Conservation (phyloP, 2,888 invertebrate genomes). For the Acrobasis consociella region DNA sequence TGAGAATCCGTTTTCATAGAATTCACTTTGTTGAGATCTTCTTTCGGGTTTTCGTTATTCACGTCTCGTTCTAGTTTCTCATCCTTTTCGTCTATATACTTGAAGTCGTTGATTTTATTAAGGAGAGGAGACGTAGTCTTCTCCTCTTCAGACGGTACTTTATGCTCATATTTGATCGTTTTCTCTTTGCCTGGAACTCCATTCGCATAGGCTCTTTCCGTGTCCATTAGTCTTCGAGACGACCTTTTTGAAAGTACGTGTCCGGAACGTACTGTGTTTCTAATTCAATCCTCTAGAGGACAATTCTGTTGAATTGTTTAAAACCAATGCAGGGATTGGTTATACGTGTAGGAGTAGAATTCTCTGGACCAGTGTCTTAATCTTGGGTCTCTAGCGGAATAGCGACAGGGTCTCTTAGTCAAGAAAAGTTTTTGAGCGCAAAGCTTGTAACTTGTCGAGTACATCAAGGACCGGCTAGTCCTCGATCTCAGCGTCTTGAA, state of each 20-base stretch:
- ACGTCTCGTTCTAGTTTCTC: slow-evolving; percentile 45
- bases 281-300: slow-evolving; percentile 56
- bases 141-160: slow-evolving; percentile 77
- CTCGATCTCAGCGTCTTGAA: slow-evolving; percentile 74
- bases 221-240: slow-evolving; percentile 70
- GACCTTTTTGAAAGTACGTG: slow-evolving; percentile 55
- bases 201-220: slow-evolving; percentile 69
- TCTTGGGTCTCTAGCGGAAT: slow-evolving; percentile 83
- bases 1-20: slow-evolving; percentile 62
- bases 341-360: slow-evolving; percentile 67
- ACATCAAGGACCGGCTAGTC: slow-evolving; percentile 82
- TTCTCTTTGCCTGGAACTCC: slow-evolving; percentile 76
- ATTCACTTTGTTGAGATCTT: slow-evolving; percentile 68
- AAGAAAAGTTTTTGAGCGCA: slow-evolving; percentile 75
- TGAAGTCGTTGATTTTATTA: slow-evolving; percentile 57
- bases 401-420: slow-evolving; percentile 75
- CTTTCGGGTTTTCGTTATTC: slow-evolving; percentile 52
- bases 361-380: slow-evolving; percentile 83
- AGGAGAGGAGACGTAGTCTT: slow-evolving; percentile 75
- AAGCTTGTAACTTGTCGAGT: slow-evolving; percentile 77
- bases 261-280: slow-evolving; percentile 55
- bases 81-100: slow-evolving; percentile 64
- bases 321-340: slow-evolving; percentile 52
- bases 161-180: slow-evolving; percentile 62
- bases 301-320: slow-evolving; percentile 58